A percentile compares a stretch with the other conserved stretches of the same genome.
These are phyloP conservation scores for Drosophila kurseongensis DNA, from an alignment of 1,140 invertebrate genomes.

Conservation along the genomic window DNA sequence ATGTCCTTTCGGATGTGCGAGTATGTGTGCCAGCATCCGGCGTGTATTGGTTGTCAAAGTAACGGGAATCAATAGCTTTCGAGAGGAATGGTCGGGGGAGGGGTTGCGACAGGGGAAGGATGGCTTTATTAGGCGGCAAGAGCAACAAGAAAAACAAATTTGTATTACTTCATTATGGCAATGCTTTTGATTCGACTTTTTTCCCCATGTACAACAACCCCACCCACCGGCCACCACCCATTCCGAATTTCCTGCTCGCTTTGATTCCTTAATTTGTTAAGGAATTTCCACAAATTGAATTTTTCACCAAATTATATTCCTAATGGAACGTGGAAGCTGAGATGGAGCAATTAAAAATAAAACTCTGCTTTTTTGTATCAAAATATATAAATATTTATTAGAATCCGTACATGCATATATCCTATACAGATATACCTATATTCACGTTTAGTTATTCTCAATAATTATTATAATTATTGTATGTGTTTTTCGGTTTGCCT, in stretches of 20 bases:
- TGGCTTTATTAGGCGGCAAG: constrained; percentile 70
- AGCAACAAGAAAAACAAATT: constrained; percentile 49
- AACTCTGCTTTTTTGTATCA: constrained; percentile 32
- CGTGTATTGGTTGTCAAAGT: constrained; percentile 69
- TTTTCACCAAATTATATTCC: constrained; percentile 41
- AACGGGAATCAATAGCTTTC: constrained; percentile 70
- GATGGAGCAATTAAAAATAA: constrained; percentile 47
- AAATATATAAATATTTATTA: constrained; percentile 62
- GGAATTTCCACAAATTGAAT: constrained; percentile 54
- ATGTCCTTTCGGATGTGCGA: constrained; percentile 35
- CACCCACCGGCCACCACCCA: background rate
- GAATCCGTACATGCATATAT: constrained; percentile 43
- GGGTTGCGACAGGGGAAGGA: constrained; percentile 3
- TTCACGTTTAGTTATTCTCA: constrained; percentile 63
- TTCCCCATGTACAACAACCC: background rate
- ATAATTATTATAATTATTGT: constrained; percentile 63
- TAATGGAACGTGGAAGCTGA: constrained; percentile 29
- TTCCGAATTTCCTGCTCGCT: constrained; percentile 30
- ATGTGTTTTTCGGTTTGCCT: constrained; percentile 23
- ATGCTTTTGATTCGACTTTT: constrained; percentile 67
- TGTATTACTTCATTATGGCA: constrained; percentile 75
- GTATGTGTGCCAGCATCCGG: constrained; percentile 63
- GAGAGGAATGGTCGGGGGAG: background rate
- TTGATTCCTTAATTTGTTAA: constrained; percentile 66
- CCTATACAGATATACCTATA: constrained; percentile 62